A percentile compares a stretch with the other conserved stretches of the same genome.
These are phyloP conservation scores for Tapirus indicus DNA, from an alignment of 2,797 vertebrate genomes.

Conservation along the genomic window DNA sequence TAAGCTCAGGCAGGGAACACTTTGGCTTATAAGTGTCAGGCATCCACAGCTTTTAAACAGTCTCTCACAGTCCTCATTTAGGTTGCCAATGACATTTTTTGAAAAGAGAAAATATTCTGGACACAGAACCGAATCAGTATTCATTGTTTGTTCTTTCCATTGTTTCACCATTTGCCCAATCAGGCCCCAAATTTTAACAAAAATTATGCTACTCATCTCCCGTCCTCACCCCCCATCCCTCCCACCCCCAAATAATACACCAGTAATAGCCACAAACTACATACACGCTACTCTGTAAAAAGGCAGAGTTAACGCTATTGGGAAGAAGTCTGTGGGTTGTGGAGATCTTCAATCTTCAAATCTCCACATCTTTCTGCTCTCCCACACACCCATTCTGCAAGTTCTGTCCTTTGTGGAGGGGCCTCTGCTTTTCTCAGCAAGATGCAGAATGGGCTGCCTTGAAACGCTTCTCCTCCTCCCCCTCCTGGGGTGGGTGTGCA, in stretches of 20 bases:
- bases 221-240: constrained; percentile 55
- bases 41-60: constrained; percentile 81
- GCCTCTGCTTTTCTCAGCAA: constrained; percentile 72
- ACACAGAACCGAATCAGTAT: constrained; percentile 54
- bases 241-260: constrained; percentile 77
- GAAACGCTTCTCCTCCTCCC: constrained; percentile 67
- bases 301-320: constrained; percentile 86
- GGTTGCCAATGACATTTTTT: constrained; percentile 70
- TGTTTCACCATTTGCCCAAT: constrained; percentile 52
- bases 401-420: constrained; percentile 83
- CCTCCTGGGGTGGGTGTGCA: constrained; percentile 77
- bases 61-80: constrained; percentile 73
- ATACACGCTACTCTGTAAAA: constrained; percentile 87
- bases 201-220: constrained; percentile 64
- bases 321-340: constrained; percentile 86
- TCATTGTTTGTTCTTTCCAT: constrained; percentile 28
- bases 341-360: constrained; percentile 87
- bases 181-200: constrained; percentile 59
- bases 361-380: constrained; percentile 81
- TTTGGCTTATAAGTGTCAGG: constrained; percentile 68
- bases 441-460: constrained; percentile 66
- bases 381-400: constrained; percentile 76
- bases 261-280: constrained; percentile 85
- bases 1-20: constrained; percentile 64
- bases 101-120: constrained; percentile 73